Percentiles rank a stretch among this genome's conserved stretches.
These are phyloP conservation scores for Lithodes maja DNA, from an alignment of 2,888 invertebrate genomes.

Conservation along the genomic window DNA sequence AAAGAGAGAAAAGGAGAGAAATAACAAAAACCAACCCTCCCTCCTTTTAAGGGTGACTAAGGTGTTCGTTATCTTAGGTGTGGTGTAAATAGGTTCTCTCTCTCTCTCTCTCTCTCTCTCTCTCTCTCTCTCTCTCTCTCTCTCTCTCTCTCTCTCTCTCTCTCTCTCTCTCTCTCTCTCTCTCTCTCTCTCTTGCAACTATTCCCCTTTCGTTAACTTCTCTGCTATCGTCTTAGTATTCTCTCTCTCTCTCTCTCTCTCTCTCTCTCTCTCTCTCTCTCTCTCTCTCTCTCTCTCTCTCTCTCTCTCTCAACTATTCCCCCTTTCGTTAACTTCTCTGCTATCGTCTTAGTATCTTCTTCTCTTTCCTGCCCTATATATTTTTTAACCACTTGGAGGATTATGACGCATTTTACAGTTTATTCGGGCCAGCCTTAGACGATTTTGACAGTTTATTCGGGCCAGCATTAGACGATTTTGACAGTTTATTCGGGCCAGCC, in stretches of 20 bases:
- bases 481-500: too few relatives aligned
- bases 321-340: neutral
- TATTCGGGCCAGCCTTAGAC: too few relatives aligned
- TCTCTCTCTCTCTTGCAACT: neutral
- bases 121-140: conserved; percentile 1
- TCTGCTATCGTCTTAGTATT: neutral
- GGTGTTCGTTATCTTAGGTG: neutral
- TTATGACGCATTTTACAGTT: too few relatives aligned
- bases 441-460: too few relatives aligned
- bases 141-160: conserved; percentile 16
- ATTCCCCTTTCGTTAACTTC: neutral
- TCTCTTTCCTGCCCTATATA: too few relatives aligned
- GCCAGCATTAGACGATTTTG: too few relatives aligned
- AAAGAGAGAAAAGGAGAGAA: neutral
- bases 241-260: neutral
- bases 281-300: conserved; percentile 19
- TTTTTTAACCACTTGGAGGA: too few relatives aligned
- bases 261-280: neutral
- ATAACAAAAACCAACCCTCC: neutral
- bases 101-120: neutral
- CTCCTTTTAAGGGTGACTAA: too few relatives aligned
- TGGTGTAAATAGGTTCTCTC: neutral
- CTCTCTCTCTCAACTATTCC: neutral
- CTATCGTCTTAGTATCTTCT: neutral
- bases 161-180: conserved; percentile 20